These are phyloP conservation scores for Lates calcarifer DNA, from an alignment of 2,113 vertebrate species.

Conservation along the genomic window DNA sequence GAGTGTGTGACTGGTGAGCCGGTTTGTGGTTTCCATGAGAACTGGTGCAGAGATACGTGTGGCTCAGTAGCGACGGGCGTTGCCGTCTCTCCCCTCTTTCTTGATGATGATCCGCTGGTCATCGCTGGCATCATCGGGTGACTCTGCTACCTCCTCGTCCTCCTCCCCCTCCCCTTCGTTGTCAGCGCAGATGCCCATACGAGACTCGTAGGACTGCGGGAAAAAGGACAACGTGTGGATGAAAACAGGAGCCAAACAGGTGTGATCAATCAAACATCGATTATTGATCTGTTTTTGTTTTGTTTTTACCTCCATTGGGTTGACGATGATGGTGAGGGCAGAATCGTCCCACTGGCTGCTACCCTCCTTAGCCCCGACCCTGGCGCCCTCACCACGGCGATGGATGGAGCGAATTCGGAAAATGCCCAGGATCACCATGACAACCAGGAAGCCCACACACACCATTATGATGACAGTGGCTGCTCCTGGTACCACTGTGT, in stretches of 20 bases:
- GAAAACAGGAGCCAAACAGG: neutral
- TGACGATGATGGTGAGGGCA: slow-evolving; percentile 97
- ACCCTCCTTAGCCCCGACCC: slow-evolving; percentile 85
- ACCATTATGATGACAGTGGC: slow-evolving; percentile 98
- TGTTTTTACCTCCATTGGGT: slow-evolving; percentile 97
- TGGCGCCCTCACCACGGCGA: slow-evolving; percentile 82
- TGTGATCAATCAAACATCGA: neutral
- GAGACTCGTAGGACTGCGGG: slow-evolving; percentile 84
- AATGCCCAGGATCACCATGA: slow-evolving; percentile 96
- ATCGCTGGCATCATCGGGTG: slow-evolving; percentile 85
- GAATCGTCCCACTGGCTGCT: slow-evolving; percentile 97
- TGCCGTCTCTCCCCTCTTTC: slow-evolving; percentile 82
- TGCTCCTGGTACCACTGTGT: slow-evolving; percentile 93
- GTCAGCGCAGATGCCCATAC: slow-evolving; percentile 82
- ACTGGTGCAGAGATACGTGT: slow-evolving; percentile 62
- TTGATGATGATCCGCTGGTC: slow-evolving; percentile 91
- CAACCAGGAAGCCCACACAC: slow-evolving; percentile 96
- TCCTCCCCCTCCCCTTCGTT: slow-evolving; percentile 83
- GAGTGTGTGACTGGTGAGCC: slow-evolving; percentile 73
- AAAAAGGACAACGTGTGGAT: neutral
- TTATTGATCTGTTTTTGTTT: too few species aligned
- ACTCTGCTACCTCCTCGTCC: slow-evolving; percentile 91
- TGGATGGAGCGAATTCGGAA: slow-evolving; percentile 96
- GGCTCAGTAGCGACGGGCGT: slow-evolving; percentile 88
- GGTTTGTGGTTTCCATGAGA: slow-evolving; percentile 75